Percentiles rank a stretch among this genome's conserved stretches.
Conservation (phyloP, 2,797 vertebrate species). For the Galaxias olidus region DNA sequence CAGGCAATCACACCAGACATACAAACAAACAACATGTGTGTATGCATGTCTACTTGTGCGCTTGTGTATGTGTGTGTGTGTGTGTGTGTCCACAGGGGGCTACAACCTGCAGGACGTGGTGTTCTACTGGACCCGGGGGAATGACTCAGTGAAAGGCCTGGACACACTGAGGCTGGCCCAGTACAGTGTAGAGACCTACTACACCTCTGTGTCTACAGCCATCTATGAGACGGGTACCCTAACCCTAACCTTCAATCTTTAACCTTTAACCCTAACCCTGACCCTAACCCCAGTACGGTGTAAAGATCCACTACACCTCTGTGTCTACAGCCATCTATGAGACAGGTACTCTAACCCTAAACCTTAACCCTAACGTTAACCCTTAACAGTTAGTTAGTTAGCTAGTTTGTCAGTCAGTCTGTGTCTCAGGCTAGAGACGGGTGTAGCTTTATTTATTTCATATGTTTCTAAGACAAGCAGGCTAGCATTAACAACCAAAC, state of each 20-base stretch:
- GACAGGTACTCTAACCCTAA: constrained; percentile 79
- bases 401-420: too few relatives aligned
- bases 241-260: neutral
- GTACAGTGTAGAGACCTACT: constrained; percentile 89
- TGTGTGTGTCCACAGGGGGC: constrained; percentile 78
- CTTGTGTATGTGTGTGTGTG: constrained; percentile 25
- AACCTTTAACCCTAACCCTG: constrained; percentile 68
- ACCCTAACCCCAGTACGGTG: constrained; percentile 90
- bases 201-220: constrained; percentile 86
- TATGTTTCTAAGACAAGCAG: too few relatives aligned
- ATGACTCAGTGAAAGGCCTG: constrained; percentile 87
- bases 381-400: constrained; percentile 86
- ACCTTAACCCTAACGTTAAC: constrained; percentile 76
- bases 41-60: too few relatives aligned
- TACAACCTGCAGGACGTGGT: constrained; percentile 91
- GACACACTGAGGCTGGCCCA: constrained; percentile 85
- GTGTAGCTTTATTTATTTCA: too few relatives aligned
- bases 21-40: neutral
- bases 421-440: too few relatives aligned
- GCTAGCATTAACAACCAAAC: too few relatives aligned
- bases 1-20: neutral
- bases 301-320: constrained; percentile 77
- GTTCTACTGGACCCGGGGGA: constrained; percentile 93
- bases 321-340: constrained; percentile 37
- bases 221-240: constrained; percentile 88